Conservation (phyloP, 2,797 vertebrate species). For the Scomberomorus guttatus region DNA sequence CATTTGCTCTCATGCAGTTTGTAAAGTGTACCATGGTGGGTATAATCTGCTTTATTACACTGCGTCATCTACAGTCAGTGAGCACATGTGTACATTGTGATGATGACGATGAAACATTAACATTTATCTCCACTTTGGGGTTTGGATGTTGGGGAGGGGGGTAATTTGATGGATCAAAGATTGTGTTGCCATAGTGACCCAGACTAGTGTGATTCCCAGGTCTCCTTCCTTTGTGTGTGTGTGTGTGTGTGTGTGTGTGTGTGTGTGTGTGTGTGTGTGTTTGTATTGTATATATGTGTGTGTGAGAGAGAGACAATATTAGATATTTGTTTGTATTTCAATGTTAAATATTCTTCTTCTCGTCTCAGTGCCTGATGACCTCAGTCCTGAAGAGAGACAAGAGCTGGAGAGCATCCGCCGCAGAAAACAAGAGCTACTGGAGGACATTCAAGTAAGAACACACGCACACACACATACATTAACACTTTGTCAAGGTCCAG, state of each 20-base stretch:
- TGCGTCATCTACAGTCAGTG: too few relatives aligned
- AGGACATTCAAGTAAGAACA: slow-evolving; percentile 93
- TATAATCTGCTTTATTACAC: too few relatives aligned
- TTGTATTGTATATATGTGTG: neutral
- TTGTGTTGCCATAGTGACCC: slow-evolving; percentile 66
- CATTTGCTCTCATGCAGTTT: neutral
- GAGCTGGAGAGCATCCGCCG: slow-evolving; percentile 95
- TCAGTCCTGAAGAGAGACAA: slow-evolving; percentile 94
- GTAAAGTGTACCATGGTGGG: neutral
- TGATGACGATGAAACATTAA: too few relatives aligned
- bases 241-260: slow-evolving; percentile 2
- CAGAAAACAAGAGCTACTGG: slow-evolving; percentile 95
- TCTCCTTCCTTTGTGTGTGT: neutral
- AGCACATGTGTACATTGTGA: neutral
- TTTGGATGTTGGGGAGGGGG: slow-evolving; percentile 17
- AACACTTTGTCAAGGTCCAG: neutral
- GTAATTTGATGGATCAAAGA: slow-evolving; percentile 55
- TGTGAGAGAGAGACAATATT: slow-evolving; percentile 8
- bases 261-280: slow-evolving; percentile 19
- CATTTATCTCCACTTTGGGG: slow-evolving; percentile 15
- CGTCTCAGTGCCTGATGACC: slow-evolving; percentile 91
- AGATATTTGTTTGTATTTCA: slow-evolving; percentile 42
- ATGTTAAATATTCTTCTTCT: slow-evolving; percentile 11
- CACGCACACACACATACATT: slow-evolving; percentile 14
- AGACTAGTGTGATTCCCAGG: slow-evolving; percentile 54